Evolutionary conservation across 2,797 vertebrate genomes (phyloP).

Genomic region (Hippopotamyrus pictus): DNA sequence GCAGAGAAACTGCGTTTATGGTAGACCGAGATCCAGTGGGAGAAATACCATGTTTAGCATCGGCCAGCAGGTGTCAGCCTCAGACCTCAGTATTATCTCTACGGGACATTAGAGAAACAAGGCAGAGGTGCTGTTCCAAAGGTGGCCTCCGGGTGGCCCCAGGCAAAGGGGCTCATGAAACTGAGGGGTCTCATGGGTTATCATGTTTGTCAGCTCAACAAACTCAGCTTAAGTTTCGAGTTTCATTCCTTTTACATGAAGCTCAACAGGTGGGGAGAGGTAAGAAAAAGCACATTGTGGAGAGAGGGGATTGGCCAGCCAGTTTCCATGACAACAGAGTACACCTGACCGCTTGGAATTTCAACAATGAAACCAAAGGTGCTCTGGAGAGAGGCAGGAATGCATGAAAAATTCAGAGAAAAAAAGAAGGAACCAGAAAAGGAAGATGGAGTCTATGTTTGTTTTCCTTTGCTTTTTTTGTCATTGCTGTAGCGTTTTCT

Average conservation of each 20-base stretch:
- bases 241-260: conserved; percentile 29
- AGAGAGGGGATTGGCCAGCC: neutral
- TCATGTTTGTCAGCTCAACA: conserved; percentile 46
- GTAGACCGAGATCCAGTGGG: conserved; percentile 3
- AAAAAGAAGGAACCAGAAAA: conserved; percentile 32
- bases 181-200: conserved; percentile 45
- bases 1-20: neutral
- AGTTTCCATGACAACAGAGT: conserved; percentile 28
- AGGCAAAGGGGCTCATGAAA: conserved; percentile 41
- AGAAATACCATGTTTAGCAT: conserved; percentile 23
- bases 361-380: conserved; percentile 8
- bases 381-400: conserved; percentile 34
- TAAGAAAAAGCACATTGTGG: conserved; percentile 1
- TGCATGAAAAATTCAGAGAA: conserved; percentile 24
- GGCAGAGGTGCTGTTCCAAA: conserved; percentile 29
- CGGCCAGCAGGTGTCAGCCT: conserved; percentile 19
- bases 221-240: conserved; percentile 49
- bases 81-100: conserved; percentile 37
- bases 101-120: conserved; percentile 47
- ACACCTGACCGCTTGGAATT: conserved; percentile 18
- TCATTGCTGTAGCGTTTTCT: conserved; percentile 40
- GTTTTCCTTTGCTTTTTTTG: conserved; percentile 46
- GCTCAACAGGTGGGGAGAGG: neutral
- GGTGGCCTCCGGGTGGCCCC: conserved; percentile 26
- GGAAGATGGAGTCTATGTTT: conserved; percentile 38